Base-by-base conservation (phyloP, 2,888 invertebrate species). In the Pollenia amentaria region DNA sequence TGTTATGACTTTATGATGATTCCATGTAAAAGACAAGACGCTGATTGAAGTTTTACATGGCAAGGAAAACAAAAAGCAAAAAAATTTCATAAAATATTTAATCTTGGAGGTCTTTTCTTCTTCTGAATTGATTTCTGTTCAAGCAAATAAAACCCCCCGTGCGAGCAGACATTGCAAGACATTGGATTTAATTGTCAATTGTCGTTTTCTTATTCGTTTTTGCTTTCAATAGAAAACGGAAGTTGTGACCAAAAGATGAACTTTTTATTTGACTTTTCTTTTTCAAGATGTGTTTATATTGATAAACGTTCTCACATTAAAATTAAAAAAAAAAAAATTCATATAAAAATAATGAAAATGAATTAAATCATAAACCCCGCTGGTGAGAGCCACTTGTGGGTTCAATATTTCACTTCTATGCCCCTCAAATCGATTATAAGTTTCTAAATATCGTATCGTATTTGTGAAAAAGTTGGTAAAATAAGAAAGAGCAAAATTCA, bases 341-440 rank as follows among this genome's bases (percentile, higher is more conserved):
- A n/a, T n/a, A n/a, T n/a, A n/a, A 72, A 9, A 7, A 2, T 44
- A 72, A 55, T 40, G 3, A 55, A 81, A 57, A 46, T 51, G 38
- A 75, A 79, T 72, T 60, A 64, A 76, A 70, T 51, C 38, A 72
- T 57, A 76, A 79, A 88, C 84, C 92, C 92, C 91, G 92, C 92
- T 92, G 92, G 89, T 92, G 92, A 90, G 92, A 92, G 92, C 92
- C 92, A 92, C 92, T 92, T 91, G 91, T 92, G 90, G 86, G 84
- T 85, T 85, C 86, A 87, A 88, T 85, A 87, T 87, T 80, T 79
- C 87, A 87, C 87, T 79, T 73, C 18, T 69, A 29, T 73, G 84
- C 73, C 75, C 78, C 69, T 84, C 38, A 73, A 73, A 62, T 84
- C 84, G 84, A 79, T 84, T 84, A 79, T 46, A 18, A 64, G 11